phyloP scores from a whole-genome alignment of 2,888 invertebrate genomes.

The Cosmopolites sordidus region DNA sequence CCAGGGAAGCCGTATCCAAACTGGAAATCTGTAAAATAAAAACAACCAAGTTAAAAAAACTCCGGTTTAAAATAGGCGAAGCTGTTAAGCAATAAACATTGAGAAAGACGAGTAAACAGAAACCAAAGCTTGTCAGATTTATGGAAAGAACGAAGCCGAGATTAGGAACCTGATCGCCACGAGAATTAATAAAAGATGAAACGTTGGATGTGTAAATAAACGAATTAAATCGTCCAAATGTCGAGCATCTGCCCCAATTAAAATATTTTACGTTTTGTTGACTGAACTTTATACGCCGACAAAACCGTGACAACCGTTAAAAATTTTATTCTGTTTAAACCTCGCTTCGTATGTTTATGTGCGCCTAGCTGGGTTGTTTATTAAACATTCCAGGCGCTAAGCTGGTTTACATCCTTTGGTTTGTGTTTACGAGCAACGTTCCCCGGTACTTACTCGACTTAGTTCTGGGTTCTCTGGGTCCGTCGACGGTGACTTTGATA shows the following conservation, averaged over 20 bases:
- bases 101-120: no score
- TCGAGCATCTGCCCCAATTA: constrained; percentile 36
- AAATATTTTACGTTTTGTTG: constrained; percentile 29
- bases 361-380: constrained; percentile 19
- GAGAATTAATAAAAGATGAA: constrained; percentile 22
- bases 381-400: constrained; percentile 23
- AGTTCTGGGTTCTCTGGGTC: constrained; percentile 94
- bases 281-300: constrained; percentile 40
- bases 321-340: constrained; percentile 41
- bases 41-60: constrained; percentile 12
- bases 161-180: constrained; percentile 7
- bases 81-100: no score
- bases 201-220: constrained; percentile 15
- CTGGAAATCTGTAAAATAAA: constrained; percentile 63
- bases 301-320: constrained; percentile 39
- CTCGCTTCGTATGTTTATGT: constrained; percentile 25
- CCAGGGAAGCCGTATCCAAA: constrained; percentile 65
- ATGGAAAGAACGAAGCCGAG: background rate
- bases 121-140: no score
- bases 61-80: no score
- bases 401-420: constrained; percentile 18
- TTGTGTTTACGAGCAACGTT: background rate
- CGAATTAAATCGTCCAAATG: constrained; percentile 35
- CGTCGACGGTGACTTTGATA: constrained; percentile 99
- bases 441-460: constrained; percentile 85